These are phyloP conservation scores for Hemaris fuciformis DNA, from an alignment of 2,888 invertebrate species.

Conservation along the genomic window DNA sequence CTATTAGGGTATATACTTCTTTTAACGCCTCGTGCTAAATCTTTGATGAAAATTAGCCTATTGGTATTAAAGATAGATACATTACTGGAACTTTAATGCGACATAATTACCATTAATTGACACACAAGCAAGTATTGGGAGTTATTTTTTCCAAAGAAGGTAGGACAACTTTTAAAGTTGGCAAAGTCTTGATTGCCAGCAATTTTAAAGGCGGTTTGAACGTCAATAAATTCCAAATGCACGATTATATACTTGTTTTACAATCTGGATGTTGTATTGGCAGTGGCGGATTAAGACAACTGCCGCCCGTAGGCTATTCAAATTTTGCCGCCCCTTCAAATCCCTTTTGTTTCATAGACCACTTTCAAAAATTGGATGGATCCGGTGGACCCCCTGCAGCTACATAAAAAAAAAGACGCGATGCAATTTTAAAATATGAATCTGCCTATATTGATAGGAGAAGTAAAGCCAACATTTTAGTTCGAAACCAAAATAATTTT, in stretches of 20 bases:
- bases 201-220: neutral
- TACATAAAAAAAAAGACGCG: no score
- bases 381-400: no score
- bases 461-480: no score
- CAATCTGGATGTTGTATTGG: slow-evolving; percentile 14
- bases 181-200: neutral
- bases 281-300: no score
- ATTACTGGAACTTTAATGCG: neutral
- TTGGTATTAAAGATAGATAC: neutral
- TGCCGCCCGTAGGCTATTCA: no score
- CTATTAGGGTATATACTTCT: slow-evolving; percentile 42
- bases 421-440: no score
- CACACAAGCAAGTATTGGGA: neutral
- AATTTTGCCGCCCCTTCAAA: no score
- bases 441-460: no score
- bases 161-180: neutral
- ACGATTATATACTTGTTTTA: neutral
- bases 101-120: neutral
- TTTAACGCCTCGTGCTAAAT: slow-evolving; percentile 4
- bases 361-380: no score
- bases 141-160: neutral
- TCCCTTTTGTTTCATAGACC: no score
- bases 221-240: neutral
- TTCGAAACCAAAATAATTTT: no score
- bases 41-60: neutral